These are phyloP conservation scores for Etheostoma nigrum DNA, from an alignment of 2,797 vertebrate species.

Conservation along the genomic window DNA sequence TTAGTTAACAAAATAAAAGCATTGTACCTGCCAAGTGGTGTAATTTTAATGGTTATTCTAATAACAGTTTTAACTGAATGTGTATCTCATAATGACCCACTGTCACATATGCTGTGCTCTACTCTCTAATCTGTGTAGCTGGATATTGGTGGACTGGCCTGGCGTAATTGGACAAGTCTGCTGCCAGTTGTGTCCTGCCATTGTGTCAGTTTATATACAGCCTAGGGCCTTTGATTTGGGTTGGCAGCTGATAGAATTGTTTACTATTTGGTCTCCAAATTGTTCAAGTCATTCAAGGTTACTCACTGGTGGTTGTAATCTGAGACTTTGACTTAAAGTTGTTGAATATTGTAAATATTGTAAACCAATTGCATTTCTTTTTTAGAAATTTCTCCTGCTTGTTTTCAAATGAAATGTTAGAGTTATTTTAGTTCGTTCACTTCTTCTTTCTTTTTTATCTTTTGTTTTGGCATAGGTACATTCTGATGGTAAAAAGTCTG, in stretches of 20 bases:
- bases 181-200: slow-evolving; percentile 21
- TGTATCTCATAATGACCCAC: background rate
- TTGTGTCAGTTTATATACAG: slow-evolving; percentile 17
- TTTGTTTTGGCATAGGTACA: background rate
- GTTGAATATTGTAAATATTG: background rate
- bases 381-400: background rate
- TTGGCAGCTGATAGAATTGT: slow-evolving; percentile 22
- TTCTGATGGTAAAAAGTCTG: background rate
- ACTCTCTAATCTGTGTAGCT: slow-evolving; percentile 20
- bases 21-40: background rate
- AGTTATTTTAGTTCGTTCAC: background rate
- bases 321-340: background rate
- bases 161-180: slow-evolving; percentile 1
- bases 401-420: background rate
- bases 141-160: background rate
- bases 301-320: background rate
- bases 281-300: background rate
- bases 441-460: background rate
- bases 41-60: background rate
- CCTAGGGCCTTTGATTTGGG: background rate
- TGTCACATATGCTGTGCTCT: background rate
- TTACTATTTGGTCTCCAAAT: slow-evolving; percentile 15
- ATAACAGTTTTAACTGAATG: background rate
- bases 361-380: background rate
- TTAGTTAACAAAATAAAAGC: slow-evolving; percentile 7